Percentiles rank a stretch among this genome's conserved stretches.
Conservation (phyloP, 1,140 invertebrate genomes). For the Macrocentrus cingulum region DNA sequence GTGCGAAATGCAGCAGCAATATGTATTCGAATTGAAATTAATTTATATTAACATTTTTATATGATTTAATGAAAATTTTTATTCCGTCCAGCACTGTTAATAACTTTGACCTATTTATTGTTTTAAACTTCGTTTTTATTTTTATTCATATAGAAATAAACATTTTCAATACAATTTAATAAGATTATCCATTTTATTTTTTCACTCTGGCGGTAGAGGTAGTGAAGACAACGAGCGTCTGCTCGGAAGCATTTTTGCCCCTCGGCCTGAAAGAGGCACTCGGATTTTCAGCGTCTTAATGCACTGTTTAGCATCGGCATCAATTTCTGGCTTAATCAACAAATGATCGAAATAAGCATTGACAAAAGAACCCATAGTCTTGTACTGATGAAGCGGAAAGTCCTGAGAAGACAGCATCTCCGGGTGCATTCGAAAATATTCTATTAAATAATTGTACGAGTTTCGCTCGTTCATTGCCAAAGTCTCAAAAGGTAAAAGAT, state of each 20-base stretch:
- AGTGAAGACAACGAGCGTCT: neutral
- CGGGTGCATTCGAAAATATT: slow-evolving; percentile 26
- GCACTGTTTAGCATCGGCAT: neutral
- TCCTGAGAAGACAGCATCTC: slow-evolving; percentile 27
- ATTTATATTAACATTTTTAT: no score
- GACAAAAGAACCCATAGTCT: slow-evolving; percentile 29
- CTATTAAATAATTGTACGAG: slow-evolving; percentile 33
- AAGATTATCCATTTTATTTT: neutral
- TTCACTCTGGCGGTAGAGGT: neutral
- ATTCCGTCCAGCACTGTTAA: no score
- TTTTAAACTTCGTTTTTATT: no score
- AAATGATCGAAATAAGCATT: slow-evolving; percentile 16
- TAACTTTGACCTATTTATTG: no score
- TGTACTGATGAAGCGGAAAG: slow-evolving; percentile 29
- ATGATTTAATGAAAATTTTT: no score
- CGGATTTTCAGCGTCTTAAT: slow-evolving; percentile 20
- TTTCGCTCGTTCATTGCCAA: slow-evolving; percentile 28
- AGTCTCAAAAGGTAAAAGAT: slow-evolving; percentile 27
- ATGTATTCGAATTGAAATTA: no score
- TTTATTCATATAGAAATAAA: no score
- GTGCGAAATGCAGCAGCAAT: no score
- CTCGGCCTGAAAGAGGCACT: slow-evolving; percentile 23
- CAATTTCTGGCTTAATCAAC: neutral
- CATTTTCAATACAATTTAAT: no score
- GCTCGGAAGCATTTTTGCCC: slow-evolving; percentile 2